Conservation (phyloP, 1,140 invertebrate species). For the Galendromus occidentalis region DNA sequence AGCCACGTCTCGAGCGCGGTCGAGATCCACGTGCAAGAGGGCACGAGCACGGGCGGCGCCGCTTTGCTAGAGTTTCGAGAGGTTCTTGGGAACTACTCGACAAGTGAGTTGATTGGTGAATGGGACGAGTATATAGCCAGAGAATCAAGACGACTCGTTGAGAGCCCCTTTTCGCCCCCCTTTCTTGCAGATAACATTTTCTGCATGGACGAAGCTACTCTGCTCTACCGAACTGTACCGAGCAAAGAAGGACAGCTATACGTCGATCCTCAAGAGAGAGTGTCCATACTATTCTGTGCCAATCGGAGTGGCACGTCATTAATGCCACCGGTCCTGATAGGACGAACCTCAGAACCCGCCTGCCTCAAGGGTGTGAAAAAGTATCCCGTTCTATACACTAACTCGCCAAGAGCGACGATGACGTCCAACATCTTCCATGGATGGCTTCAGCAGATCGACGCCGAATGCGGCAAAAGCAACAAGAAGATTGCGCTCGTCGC, state of each 20-base stretch:
- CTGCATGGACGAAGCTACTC: not conserved
- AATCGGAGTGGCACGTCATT: not conserved
- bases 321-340: slow-evolving; percentile 1
- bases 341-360: not conserved
- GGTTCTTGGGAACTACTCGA: not conserved
- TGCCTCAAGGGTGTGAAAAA: slow-evolving; percentile 2
- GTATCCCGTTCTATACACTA: slow-evolving; percentile 1
- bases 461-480: not conserved
- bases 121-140: not conserved
- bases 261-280: slow-evolving; percentile 1
- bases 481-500: slow-evolving; percentile 8
- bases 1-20: not conserved
- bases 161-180: not conserved
- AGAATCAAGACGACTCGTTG: not conserved
- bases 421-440: slow-evolving; percentile 3
- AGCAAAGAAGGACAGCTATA: not conserved
- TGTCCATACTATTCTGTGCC: not conserved
- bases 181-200: not conserved
- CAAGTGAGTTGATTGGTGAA: not conserved
- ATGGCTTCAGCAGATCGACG: not conserved
- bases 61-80: not conserved
- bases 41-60: not conserved
- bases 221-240: not conserved
- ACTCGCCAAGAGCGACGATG: not conserved
- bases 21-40: not conserved